Conservation (phyloP, 1,140 invertebrate genomes). For the Eriosoma lanigerum region DNA sequence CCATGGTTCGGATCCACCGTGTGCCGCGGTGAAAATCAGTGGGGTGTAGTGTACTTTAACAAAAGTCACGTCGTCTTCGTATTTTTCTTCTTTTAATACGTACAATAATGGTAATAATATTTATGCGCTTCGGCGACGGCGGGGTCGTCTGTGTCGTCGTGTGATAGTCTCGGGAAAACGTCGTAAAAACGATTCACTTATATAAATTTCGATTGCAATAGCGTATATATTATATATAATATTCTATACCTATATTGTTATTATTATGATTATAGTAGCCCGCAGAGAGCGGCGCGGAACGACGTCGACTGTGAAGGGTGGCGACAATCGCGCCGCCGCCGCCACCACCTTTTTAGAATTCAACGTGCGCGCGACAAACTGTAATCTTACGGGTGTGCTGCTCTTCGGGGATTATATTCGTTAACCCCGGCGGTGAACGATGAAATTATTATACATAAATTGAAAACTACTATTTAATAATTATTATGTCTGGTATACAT, state of each 20-base stretch:
- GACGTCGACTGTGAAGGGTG: not conserved
- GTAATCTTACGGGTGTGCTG: constrained; percentile 30
- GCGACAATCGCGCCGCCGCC: not conserved
- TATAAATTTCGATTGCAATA: not conserved
- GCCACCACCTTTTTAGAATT: constrained; percentile 23
- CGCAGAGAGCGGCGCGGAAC: not conserved
- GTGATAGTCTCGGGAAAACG: constrained; percentile 17
- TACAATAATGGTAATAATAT: constrained; percentile 13
- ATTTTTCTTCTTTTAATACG: not conserved
- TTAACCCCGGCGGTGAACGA: not conserved
- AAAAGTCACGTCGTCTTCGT: constrained; percentile 23
- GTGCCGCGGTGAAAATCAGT: not conserved
- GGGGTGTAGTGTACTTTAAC: not conserved
- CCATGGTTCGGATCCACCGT: no score
- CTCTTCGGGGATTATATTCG: constrained; percentile 39
- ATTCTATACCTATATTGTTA: no score
- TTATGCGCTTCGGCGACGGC: not conserved
- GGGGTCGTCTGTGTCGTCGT: no score
- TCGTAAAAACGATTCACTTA: constrained; percentile 39
- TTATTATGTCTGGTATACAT: no score
- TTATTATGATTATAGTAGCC: no score
- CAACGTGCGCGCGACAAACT: constrained; percentile 27
- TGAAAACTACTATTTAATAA: constrained; percentile 31
- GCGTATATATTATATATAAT: not conserved
- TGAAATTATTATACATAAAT: constrained; percentile 16